Conservation (phyloP, 2,888 invertebrate genomes). For the Hylaea fasciaria region DNA sequence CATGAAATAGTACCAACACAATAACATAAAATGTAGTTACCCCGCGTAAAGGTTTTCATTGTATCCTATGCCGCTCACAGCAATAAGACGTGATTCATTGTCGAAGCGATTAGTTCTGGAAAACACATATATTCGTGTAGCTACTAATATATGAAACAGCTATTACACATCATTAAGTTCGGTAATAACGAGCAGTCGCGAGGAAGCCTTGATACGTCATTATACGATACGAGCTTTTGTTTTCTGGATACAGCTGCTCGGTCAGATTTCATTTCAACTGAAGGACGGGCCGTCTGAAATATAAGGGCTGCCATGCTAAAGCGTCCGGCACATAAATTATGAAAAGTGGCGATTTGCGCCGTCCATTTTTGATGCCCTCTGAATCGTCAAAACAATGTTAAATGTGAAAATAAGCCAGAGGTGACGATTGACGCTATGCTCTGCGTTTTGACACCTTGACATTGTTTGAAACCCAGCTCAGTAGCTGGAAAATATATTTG, state of each 20-base stretch:
- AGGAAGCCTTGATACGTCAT: constrained; percentile 8
- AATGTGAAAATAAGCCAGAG: too few relatives aligned
- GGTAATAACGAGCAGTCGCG: constrained; percentile 23
- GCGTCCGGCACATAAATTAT: constrained; percentile 24
- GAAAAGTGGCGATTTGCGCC: constrained; percentile 9
- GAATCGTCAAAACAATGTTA: background rate
- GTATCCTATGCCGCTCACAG: constrained; percentile 26
- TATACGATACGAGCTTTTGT: constrained; percentile 12
- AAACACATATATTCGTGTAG: background rate
- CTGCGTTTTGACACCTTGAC: too few relatives aligned
- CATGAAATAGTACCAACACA: constrained; percentile 20
- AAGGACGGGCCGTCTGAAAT: constrained; percentile 16
- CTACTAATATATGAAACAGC: constrained; percentile 7
- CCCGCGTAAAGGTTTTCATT: constrained; percentile 28
- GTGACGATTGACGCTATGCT: too few relatives aligned
- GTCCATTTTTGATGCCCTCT: constrained; percentile 9
- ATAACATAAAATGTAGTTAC: constrained; percentile 20
- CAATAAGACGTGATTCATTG: constrained; percentile 32
- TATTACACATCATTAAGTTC: constrained; percentile 29
- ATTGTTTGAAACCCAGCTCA: too few relatives aligned
- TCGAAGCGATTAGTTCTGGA: constrained; percentile 5
- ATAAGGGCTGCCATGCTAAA: constrained; percentile 23
- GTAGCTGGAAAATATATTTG: too few relatives aligned
- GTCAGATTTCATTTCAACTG: constrained; percentile 25
- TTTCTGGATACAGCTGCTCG: constrained; percentile 10